Evolutionary conservation across 2,888 invertebrate species (phyloP).

Genomic region (Cheiracanthium punctorium): DNA sequence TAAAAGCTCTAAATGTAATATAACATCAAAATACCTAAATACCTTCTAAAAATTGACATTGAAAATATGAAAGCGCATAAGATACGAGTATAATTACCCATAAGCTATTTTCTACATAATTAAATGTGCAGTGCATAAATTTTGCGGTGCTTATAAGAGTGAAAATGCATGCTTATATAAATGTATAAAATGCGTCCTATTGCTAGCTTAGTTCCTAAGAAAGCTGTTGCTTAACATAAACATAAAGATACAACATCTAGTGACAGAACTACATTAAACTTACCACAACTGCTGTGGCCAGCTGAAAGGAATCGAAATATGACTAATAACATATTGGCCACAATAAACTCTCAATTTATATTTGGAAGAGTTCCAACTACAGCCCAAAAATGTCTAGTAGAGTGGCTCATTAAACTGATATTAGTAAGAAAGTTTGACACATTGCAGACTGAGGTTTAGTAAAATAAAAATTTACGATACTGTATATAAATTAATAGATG

Average conservation of each 20-base stretch:
- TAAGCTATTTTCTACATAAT: background rate
- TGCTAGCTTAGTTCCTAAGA: slow-evolving; percentile 5
- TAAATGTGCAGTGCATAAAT: slow-evolving; percentile 40
- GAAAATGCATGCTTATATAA: slow-evolving; percentile 44
- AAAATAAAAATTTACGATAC: no score
- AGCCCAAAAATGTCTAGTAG: background rate
- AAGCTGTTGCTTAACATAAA: background rate
- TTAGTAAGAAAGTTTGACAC: no score
- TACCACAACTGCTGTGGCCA: slow-evolving; percentile 53
- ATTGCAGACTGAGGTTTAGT: no score
- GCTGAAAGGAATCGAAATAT: slow-evolving; percentile 60
- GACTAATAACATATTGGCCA: slow-evolving; percentile 11
- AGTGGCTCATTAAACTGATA: no score
- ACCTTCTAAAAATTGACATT: no score
- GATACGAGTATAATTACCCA: no score
- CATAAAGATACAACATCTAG: slow-evolving; percentile 48
- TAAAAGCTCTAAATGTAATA: no score
- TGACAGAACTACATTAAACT: slow-evolving; percentile 48
- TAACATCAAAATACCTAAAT: no score
- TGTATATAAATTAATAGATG: no score
- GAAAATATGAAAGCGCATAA: no score
- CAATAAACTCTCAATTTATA: background rate
- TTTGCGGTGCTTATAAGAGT: slow-evolving; percentile 32
- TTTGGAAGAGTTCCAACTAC: background rate
- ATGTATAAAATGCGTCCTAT: background rate